Conservation (phyloP, 2,113 vertebrate species). For the Chlorodrepanis virens region DNA sequence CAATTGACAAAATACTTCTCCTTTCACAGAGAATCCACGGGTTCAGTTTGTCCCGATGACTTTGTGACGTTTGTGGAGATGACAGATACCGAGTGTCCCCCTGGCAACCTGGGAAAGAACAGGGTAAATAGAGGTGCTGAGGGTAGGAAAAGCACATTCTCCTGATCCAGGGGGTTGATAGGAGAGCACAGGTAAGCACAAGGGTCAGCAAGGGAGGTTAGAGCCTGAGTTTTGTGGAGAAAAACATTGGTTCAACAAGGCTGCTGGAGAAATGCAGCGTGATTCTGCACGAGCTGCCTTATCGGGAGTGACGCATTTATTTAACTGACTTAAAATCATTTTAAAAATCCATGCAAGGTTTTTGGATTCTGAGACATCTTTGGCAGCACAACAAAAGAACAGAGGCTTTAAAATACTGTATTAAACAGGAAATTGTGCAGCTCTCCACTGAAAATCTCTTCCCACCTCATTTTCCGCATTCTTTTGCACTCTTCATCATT, state of each 20-base stretch:
- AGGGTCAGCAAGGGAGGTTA: not conserved
- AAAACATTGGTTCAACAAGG: not conserved
- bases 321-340: not conserved
- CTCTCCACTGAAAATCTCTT: not conserved
- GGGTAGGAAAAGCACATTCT: not conserved
- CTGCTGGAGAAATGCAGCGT: not conserved
- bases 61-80: not conserved
- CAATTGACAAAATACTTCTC: not conserved
- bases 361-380: not conserved
- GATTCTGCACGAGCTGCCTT: not conserved
- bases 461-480: not conserved
- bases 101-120: not conserved
- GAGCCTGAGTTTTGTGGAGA: not conserved
- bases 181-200: not conserved
- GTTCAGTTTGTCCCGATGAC: not conserved
- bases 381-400: not conserved
- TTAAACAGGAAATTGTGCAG: slow-evolving; percentile 3
- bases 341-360: not conserved
- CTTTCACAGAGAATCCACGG: not conserved
- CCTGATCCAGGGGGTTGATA: not conserved
- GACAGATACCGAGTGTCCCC: not conserved
- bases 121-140: slow-evolving; percentile 12
- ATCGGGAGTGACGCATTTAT: not conserved
- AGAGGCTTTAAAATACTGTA: not conserved
- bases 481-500: not conserved